Percentiles rank a stretch among this genome's conserved stretches.
Evolutionary conservation across 2,797 vertebrate species (phyloP).

Genomic region (Cossypha caffra): DNA sequence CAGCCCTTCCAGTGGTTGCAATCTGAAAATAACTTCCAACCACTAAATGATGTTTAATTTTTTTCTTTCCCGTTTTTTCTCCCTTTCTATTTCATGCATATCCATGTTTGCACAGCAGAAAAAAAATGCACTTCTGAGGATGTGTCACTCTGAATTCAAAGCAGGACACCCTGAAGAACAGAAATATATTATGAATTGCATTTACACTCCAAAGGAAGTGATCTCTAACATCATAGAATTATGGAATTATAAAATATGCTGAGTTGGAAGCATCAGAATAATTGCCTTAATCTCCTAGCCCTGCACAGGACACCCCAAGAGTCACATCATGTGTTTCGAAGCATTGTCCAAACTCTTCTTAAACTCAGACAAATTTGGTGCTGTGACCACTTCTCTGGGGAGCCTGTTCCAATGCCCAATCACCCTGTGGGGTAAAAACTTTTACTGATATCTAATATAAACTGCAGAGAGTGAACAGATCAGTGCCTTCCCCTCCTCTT

Average conservation of each 20-base stretch:
- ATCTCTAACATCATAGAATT: neutral
- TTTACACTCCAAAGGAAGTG: neutral
- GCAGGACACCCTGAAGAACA: neutral
- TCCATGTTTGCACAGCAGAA: constrained; percentile 60
- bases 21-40: constrained; percentile 78
- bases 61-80: neutral
- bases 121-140: constrained; percentile 40
- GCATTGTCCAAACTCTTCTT: neutral
- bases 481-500: no score
- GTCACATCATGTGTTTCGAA: neutral
- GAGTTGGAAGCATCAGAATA: neutral
- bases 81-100: constrained; percentile 52
- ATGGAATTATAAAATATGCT: neutral
- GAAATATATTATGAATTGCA: neutral
- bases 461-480: neutral
- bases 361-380: neutral
- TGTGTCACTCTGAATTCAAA: constrained; percentile 44
- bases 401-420: neutral
- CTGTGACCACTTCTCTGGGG: neutral
- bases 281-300: neutral
- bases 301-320: neutral
- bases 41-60: constrained; percentile 72
- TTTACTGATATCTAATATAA: neutral
- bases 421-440: neutral
- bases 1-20: constrained; percentile 68